Conservation (phyloP, 2,797 vertebrate species). For the Epinephelus coioides region DNA sequence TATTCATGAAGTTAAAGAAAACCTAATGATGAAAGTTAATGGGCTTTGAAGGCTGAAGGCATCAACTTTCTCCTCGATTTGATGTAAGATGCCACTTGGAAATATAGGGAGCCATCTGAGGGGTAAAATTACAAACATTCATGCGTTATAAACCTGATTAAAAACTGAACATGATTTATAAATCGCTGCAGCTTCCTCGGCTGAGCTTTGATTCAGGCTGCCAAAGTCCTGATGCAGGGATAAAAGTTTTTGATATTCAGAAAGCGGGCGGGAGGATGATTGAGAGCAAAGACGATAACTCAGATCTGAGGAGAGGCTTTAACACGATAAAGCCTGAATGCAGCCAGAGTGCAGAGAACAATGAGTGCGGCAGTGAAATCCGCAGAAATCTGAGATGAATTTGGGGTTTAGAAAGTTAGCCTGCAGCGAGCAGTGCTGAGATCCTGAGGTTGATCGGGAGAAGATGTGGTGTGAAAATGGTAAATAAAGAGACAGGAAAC, state of each 20-base stretch:
- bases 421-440: conserved; percentile 46
- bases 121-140: conserved; percentile 80
- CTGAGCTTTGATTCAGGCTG: conserved; percentile 74
- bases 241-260: conserved; percentile 80
- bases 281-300: conserved; percentile 82
- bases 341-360: conserved; percentile 77
- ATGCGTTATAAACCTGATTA: conserved; percentile 82
- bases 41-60: conserved; percentile 81
- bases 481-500: conserved; percentile 24
- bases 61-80: conserved; percentile 76
- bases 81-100: conserved; percentile 71
- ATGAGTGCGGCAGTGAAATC: conserved; percentile 72
- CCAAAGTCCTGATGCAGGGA: conserved; percentile 82
- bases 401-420: conserved; percentile 76
- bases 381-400: conserved; percentile 79
- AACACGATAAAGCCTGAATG: conserved; percentile 76
- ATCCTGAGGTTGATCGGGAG: conserved; percentile 53
- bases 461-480: conserved; percentile 20
- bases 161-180: conserved; percentile 80
- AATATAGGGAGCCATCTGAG: conserved; percentile 65
- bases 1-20: conserved; percentile 91
- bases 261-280: conserved; percentile 74
- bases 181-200: conserved; percentile 73
- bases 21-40: conserved; percentile 84
- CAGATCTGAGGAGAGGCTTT: conserved; percentile 83